A percentile compares a stretch with the other conserved stretches of the same genome.
phyloP scores from a whole-genome alignment of 2,888 invertebrate genomes.

The Calameuta idolon region DNA sequence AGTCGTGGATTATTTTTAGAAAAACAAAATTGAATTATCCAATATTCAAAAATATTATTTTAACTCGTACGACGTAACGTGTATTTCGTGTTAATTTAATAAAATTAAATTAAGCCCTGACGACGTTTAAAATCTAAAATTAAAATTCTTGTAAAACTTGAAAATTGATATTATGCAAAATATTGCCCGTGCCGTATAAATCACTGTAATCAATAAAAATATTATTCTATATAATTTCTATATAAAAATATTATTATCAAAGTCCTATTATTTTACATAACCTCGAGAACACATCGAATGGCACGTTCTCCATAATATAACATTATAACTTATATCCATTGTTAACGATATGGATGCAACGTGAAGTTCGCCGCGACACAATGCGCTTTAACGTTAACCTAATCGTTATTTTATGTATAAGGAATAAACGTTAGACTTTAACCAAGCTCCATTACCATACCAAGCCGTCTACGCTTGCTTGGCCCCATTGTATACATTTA shows the following conservation, averaged over 20 bases:
- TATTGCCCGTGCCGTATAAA: not conserved
- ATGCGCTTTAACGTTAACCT: slow-evolving; percentile 27
- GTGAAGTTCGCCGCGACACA: slow-evolving; percentile 24
- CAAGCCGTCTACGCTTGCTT: slow-evolving; percentile 29
- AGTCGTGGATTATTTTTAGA: not conserved
- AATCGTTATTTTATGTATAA: slow-evolving; percentile 39
- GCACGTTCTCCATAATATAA: not conserved
- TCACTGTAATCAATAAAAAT: not conserved
- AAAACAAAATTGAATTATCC: not conserved
- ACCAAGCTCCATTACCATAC: slow-evolving; percentile 26
- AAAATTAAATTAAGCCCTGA: not conserved
- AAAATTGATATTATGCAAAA: not conserved
- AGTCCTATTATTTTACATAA: not conserved
- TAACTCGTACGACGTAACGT: not conserved
- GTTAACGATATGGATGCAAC: slow-evolving; percentile 27
- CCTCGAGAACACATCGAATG: not conserved
- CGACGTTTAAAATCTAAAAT: not conserved
- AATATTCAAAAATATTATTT: not conserved
- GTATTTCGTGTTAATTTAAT: not conserved
- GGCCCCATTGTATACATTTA: slow-evolving; percentile 31
- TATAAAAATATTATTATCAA: no score
- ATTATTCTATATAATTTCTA: no score
- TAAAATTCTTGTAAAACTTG: not conserved
- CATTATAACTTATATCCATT: slow-evolving; percentile 25
- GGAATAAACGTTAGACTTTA: slow-evolving; percentile 27